Percentiles rank a stretch among this genome's conserved stretches.
These are phyloP conservation scores for Cantharis nigra DNA, from an alignment of 2,888 invertebrate genomes.

Conservation along the genomic window DNA sequence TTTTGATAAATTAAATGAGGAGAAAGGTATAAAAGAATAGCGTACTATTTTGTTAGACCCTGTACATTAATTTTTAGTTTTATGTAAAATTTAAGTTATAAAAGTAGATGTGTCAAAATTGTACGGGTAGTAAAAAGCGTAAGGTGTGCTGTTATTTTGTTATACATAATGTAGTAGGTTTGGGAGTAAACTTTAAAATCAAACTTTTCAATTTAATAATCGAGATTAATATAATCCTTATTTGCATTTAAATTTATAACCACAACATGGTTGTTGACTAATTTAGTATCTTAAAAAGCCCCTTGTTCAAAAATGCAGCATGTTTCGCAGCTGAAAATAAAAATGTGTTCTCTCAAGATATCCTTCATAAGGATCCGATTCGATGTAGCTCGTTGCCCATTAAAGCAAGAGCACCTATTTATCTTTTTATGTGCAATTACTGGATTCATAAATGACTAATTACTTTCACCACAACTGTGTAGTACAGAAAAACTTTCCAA, in stretches of 20 bases:
- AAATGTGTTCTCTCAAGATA: conserved; percentile 38
- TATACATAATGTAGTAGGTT: background rate
- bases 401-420: conserved; percentile 54
- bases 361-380: conserved; percentile 43
- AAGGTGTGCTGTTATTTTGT: background rate
- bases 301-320: conserved; percentile 43
- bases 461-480: conserved; percentile 51
- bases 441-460: conserved; percentile 57
- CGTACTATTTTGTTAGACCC: background rate
- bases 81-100: background rate
- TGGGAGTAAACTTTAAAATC: conserved; percentile 15
- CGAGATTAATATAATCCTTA: conserved; percentile 50
- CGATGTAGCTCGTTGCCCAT: conserved; percentile 43
- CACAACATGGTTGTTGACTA: conserved; percentile 48
- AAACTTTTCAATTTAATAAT: conserved; percentile 49
- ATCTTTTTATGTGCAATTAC: conserved; percentile 58
- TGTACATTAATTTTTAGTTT: background rate
- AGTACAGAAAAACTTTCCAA: conserved; percentile 47
- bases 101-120: background rate
- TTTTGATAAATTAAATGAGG: too few species aligned
- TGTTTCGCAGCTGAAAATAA: conserved; percentile 34
- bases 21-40: background rate
- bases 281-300: conserved; percentile 51
- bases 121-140: background rate
- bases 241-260: conserved; percentile 51